Base-by-base conservation (phyloP, 2,888 invertebrate species). In the Xestoiulus laeticollis region DNA sequence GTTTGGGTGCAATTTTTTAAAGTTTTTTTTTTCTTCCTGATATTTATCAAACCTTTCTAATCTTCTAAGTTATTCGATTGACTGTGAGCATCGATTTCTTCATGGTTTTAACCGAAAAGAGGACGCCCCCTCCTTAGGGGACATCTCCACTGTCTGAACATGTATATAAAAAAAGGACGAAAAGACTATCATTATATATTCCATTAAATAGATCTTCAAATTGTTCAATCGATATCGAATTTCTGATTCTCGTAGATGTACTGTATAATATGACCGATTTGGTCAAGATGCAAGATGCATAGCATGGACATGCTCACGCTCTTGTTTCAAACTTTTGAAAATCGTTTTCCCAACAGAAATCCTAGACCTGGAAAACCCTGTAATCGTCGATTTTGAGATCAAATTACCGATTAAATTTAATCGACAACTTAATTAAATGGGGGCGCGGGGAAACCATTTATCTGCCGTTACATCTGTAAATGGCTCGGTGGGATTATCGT, bases 121-220 rank as follows among this genome's bases (percentile, higher is more conserved):
- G 78, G 78, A 78, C 30, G 78, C 0, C 78, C 48, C 48, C n/a
- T n/a, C n/a, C 59, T n/a, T 19, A n/a, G 59, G 59, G 59, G 59
- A 59, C n/a, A 59, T n/a, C 19, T n/a, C n/a, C 59, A n/a, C 3
- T 78, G 78, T 10, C 48, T 48, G 48, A 10, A 16, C 48, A 12
- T 16, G 48, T 48, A 48, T 14, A 26, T 38, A 5, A 5, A 1
- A 8, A 26, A n/a, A 8, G 78, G 30, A 26, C 10, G 78, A 26
- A 1, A 0, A 78, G 30, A 30, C 78, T 0, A 26, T 78, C 78
- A 78, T 78, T 78, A 78, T 30, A 78, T 78, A 78, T 78, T 78
- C 78, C 78, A 30, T 78, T 78, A 78, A 78, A 78, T 78, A 14
- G 78, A 78, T 78, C 78, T 78, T 78, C 78, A 30, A 78, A 78